These are phyloP conservation scores for Aradophagus sp. DNA, from an alignment of 1,140 invertebrate genomes.

Conservation along the genomic window DNA sequence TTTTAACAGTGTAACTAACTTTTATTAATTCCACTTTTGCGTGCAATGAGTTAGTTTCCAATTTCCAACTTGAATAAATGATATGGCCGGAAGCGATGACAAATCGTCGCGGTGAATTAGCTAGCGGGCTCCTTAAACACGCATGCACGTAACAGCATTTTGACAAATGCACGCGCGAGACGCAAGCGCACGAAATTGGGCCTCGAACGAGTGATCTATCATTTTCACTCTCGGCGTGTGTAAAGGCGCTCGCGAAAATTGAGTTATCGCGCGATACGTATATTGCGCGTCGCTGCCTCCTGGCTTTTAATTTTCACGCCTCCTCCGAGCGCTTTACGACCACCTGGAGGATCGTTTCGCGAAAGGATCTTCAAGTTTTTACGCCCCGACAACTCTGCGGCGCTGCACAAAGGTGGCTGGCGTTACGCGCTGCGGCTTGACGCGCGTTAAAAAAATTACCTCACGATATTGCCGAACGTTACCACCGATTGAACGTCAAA, in stretches of 20 bases:
- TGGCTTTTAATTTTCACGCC: constrained; percentile 54
- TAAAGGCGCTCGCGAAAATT: constrained; percentile 55
- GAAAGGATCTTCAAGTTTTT: constrained; percentile 38
- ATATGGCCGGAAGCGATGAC: constrained; percentile 16
- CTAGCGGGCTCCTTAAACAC: constrained; percentile 19
- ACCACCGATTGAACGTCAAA: too few relatives aligned
- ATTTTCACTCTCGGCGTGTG: constrained; percentile 50
- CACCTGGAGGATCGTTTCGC: constrained; percentile 46
- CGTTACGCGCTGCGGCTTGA: too few relatives aligned
- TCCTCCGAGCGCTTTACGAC: constrained; percentile 43
- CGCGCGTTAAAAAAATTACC: too few relatives aligned
- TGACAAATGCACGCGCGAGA: constrained; percentile 18
- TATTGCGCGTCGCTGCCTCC: constrained; percentile 49
- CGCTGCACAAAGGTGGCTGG: constrained; percentile 14
- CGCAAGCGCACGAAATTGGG: constrained; percentile 49
- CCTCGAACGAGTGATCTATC: constrained; percentile 61
- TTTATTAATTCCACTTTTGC: too few relatives aligned
- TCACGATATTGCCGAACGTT: too few relatives aligned
- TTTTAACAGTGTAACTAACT: too few relatives aligned
- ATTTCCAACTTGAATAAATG: too few relatives aligned
- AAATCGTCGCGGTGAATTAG: constrained; percentile 35
- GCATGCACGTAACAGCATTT: constrained; percentile 19
- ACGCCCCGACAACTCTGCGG: constrained; percentile 27
- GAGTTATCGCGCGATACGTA: constrained; percentile 62
- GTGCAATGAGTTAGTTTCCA: too few relatives aligned